These are phyloP conservation scores for Siderastrea radians DNA, from an alignment of 92 coral and sea anemone species.

Conservation along the genomic window DNA sequence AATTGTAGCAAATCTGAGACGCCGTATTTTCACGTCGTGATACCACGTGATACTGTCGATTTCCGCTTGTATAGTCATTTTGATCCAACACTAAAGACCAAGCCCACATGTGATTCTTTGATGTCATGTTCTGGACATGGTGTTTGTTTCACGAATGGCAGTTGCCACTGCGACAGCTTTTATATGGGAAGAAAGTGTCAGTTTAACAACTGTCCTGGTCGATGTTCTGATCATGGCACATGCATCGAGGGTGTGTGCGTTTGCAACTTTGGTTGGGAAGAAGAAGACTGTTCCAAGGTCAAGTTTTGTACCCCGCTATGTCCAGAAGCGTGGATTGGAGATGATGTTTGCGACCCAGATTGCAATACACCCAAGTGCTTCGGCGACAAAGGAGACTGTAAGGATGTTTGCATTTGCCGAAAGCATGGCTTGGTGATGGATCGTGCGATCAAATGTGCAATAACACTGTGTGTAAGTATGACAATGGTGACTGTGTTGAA, in stretches of 20 bases:
- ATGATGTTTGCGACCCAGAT: slow-evolving; percentile 70
- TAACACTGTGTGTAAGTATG: slow-evolving; percentile 52
- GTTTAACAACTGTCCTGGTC: slow-evolving; percentile 60
- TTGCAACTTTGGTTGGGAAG: slow-evolving; percentile 74
- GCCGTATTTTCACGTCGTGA: slow-evolving; percentile 58
- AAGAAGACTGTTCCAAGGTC: slow-evolving; percentile 67
- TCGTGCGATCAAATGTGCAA: slow-evolving; percentile 66
- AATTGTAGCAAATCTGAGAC: background rate
- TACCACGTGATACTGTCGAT: background rate
- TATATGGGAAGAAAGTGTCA: slow-evolving; percentile 64
- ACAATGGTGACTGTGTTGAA: slow-evolving; percentile 65
- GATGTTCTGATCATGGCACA: slow-evolving; percentile 71
- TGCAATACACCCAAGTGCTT: slow-evolving; percentile 63
- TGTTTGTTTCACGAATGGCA: slow-evolving; percentile 56
- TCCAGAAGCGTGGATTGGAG: slow-evolving; percentile 73
- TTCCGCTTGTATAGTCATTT: background rate
- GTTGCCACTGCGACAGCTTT: slow-evolving; percentile 59
- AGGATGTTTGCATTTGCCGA: slow-evolving; percentile 59
- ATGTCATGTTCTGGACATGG: slow-evolving; percentile 72
- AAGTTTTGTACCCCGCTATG: slow-evolving; percentile 64
- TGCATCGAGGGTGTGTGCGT: slow-evolving; percentile 63
- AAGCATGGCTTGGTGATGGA: slow-evolving; percentile 70
- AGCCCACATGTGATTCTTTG: background rate
- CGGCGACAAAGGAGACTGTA: slow-evolving; percentile 67
- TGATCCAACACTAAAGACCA: background rate